Conservation (phyloP, 2,797 vertebrate species). For the Sandelia bainsii region DNA sequence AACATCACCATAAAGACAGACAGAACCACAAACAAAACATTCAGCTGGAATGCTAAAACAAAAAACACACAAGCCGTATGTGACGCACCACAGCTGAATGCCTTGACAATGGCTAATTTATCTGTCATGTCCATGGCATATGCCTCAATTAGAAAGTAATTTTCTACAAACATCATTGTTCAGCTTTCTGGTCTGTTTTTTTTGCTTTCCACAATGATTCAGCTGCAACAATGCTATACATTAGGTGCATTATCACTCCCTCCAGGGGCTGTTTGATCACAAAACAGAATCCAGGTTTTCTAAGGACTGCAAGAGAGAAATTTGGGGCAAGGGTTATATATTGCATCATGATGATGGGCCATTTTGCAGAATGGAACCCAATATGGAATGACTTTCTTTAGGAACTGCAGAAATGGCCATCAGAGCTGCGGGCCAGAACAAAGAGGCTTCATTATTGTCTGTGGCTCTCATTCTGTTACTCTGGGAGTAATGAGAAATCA, state of each 20-base stretch:
- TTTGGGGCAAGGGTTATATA: constrained; percentile 71
- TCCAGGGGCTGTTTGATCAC: constrained; percentile 72
- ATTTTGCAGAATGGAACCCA: constrained; percentile 70
- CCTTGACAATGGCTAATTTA: constrained; percentile 82
- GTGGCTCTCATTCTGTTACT: constrained; percentile 51
- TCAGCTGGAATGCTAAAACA: constrained; percentile 55
- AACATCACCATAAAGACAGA: constrained; percentile 45
- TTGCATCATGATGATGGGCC: constrained; percentile 68
- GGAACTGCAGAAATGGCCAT: constrained; percentile 66
- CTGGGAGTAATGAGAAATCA: constrained; percentile 64
- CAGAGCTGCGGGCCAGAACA: constrained; percentile 70
- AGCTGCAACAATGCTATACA: constrained; percentile 64
- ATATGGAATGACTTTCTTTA: constrained; percentile 70
- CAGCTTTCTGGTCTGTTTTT: constrained; percentile 65
- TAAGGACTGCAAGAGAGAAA: constrained; percentile 48
- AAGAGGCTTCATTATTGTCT: constrained; percentile 67
- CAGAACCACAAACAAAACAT: constrained; percentile 59
- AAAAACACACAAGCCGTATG: constrained; percentile 53
- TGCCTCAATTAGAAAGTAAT: constrained; percentile 83
- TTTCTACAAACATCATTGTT: constrained; percentile 79
- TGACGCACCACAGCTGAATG: constrained; percentile 69
- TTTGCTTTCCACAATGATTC: constrained; percentile 51
- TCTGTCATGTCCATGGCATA: constrained; percentile 77
- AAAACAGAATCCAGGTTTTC: constrained; percentile 58
- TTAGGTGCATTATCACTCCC: constrained; percentile 71